Evolutionary conservation across 2,797 vertebrate species (phyloP).

Genomic region (Pseudotriccus pelzelni): DNA sequence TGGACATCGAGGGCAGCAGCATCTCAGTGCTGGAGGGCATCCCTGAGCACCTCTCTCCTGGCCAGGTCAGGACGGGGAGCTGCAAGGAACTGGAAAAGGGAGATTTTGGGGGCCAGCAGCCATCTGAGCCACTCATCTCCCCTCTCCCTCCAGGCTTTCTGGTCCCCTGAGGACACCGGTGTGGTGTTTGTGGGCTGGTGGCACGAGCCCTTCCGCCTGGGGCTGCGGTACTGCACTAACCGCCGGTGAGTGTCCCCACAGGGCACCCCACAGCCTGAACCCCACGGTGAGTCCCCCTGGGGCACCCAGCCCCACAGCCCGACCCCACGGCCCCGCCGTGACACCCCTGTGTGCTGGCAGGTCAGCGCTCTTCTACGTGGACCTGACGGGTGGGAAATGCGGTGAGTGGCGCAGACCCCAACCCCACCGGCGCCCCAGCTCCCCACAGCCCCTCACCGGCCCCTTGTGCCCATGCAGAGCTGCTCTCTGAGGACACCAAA

Average conservation of each 20-base stretch:
- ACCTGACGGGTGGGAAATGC: constrained; percentile 89
- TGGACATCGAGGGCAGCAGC: constrained; percentile 89
- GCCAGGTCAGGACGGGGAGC: constrained; percentile 83
- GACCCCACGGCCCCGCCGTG: fast-evolving
- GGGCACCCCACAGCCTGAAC: background rate
- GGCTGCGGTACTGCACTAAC: constrained; percentile 87
- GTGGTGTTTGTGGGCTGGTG: constrained; percentile 84
- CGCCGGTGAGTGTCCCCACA: constrained; percentile 79
- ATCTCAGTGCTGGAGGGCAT: constrained; percentile 90
- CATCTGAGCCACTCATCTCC: fast-evolving
- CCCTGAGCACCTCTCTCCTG: constrained; percentile 89
- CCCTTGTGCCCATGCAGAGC: constrained; percentile 75
- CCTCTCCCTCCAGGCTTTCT: background rate
- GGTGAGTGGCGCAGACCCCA: constrained; percentile 73
- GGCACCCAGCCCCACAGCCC: background rate
- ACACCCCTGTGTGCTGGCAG: constrained; percentile 65
- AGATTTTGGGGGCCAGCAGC: background rate
- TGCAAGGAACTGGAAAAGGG: background rate
- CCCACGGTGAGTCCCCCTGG: constrained; percentile 73
- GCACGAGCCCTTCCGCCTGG: constrained; percentile 87
- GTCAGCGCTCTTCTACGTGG: constrained; percentile 92
- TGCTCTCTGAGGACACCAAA: constrained; percentile 83
- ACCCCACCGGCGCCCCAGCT: fast-evolving
- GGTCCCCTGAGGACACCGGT: constrained; percentile 88
- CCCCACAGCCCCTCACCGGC: background rate